Percentiles rank a stretch among this genome's conserved stretches.
Evolutionary conservation across 2,797 vertebrate species (phyloP).

Genomic region (Gallirallus australis): DNA sequence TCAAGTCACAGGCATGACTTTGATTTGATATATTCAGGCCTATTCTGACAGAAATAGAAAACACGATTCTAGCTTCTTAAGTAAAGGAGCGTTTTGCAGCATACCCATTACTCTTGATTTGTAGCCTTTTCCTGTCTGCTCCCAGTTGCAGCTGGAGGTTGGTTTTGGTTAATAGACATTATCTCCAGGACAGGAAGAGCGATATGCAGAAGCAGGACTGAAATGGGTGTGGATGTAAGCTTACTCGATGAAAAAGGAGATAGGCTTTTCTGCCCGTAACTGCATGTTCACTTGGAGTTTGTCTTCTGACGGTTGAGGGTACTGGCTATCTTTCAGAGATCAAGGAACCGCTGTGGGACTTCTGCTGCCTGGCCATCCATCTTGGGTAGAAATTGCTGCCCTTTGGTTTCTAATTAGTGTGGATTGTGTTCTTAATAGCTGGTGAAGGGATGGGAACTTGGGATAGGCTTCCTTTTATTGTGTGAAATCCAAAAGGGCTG

Average conservation of each 20-base stretch:
- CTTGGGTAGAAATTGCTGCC: constrained; percentile 38
- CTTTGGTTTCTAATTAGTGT: constrained; percentile 58
- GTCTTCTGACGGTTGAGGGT: rapidly evolving
- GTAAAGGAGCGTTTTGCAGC: neutral
- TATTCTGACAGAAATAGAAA: neutral
- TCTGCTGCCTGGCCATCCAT: neutral
- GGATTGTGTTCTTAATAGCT: constrained; percentile 47
- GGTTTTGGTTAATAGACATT: neutral
- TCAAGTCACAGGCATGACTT: neutral
- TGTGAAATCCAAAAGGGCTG: constrained; percentile 53
- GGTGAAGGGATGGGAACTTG: constrained; percentile 47
- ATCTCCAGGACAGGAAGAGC: neutral
- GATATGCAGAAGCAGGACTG: neutral
- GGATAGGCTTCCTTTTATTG: constrained; percentile 71
- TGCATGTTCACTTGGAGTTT: neutral
- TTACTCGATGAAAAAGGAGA: neutral
- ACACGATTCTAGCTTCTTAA: neutral
- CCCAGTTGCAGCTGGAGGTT: neutral
- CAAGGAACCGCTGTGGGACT: neutral
- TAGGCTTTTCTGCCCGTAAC: neutral
- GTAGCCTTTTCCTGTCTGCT: neutral
- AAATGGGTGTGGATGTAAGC: neutral
- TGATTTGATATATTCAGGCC: neutral
- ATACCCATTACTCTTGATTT: neutral
- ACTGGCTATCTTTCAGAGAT: neutral